These are phyloP conservation scores for Leptonema lineaticorne DNA, from an alignment of 1,140 invertebrate genomes.

Conservation along the genomic window DNA sequence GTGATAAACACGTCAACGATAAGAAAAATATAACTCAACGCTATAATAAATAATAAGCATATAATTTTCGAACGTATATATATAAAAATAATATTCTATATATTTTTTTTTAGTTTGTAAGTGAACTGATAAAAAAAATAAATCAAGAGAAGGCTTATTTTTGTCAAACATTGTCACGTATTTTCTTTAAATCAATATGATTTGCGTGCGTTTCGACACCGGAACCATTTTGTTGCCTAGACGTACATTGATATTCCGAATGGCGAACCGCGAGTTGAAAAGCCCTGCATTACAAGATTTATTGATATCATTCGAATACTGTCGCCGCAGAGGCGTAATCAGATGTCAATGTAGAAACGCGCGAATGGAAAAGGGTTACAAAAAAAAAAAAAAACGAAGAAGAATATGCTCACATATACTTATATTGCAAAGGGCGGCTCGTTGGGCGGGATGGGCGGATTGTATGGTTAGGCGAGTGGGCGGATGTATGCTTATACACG, in stretches of 20 bases:
- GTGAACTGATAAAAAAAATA: no score
- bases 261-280: neutral
- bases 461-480: no score
- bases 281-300: conserved; percentile 19
- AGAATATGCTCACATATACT: no score
- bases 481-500: no score
- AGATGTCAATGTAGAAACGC: conserved; percentile 18
- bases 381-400: no score
- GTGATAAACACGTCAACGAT: no score
- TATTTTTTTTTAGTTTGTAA: no score
- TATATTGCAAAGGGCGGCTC: neutral
- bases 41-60: no score
- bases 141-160: no score
- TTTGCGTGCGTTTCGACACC: neutral
- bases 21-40: no score
- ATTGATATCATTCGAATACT: conserved; percentile 24
- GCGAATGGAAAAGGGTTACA: neutral
- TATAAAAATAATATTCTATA: no score
- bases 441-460: neutral
- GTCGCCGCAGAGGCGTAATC: conserved; percentile 21
- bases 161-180: conserved; percentile 1
- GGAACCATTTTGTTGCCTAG: neutral
- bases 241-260: neutral
- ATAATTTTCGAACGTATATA: no score
- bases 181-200: neutral